Conservation (phyloP, 1,140 invertebrate genomes). For the Lucilia sericata region DNA sequence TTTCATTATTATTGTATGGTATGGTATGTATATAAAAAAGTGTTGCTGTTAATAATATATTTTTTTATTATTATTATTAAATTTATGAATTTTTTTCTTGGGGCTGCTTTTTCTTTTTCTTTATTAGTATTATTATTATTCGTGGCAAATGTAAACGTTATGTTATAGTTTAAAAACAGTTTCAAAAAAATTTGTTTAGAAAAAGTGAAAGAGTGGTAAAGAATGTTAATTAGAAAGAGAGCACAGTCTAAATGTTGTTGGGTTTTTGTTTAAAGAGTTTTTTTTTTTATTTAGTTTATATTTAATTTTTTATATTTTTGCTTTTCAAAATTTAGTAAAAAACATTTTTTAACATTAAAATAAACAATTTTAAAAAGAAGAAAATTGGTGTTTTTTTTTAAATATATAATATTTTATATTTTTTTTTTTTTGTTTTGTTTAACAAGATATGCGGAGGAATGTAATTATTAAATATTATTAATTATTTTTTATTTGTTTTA, state of each 20-base stretch:
- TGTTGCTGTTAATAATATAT: not conserved
- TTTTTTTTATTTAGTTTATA: not conserved
- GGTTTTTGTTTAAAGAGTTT: not conserved
- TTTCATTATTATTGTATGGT: not conserved
- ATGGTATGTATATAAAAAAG: conserved; percentile 15
- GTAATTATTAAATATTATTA: conserved; percentile 30
- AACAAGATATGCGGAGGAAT: conserved; percentile 38
- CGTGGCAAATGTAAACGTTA: not conserved
- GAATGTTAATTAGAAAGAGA: not conserved
- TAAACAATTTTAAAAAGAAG: conserved; percentile 64
- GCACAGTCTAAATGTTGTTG: conserved; percentile 11
- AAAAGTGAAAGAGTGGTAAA: not conserved
- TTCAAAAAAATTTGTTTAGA: not conserved
- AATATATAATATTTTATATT: conserved; percentile 14
- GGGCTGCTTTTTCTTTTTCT: no score
- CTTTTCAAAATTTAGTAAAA: conserved; percentile 50
- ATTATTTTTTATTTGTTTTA: conserved; percentile 15
- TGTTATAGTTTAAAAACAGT: not conserved
- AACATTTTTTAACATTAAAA: conserved; percentile 66
- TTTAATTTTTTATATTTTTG: not conserved
- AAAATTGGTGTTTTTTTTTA: conserved; percentile 52
- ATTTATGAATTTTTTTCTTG: not conserved
- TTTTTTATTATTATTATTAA: conserved; percentile 10
- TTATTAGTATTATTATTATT: no score
- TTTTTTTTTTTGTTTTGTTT: conserved; percentile 20